Percentiles rank a stretch among this genome's conserved stretches.
phyloP scores from a whole-genome alignment of 2,888 invertebrate species.

The Rhynchonema sp. region DNA sequence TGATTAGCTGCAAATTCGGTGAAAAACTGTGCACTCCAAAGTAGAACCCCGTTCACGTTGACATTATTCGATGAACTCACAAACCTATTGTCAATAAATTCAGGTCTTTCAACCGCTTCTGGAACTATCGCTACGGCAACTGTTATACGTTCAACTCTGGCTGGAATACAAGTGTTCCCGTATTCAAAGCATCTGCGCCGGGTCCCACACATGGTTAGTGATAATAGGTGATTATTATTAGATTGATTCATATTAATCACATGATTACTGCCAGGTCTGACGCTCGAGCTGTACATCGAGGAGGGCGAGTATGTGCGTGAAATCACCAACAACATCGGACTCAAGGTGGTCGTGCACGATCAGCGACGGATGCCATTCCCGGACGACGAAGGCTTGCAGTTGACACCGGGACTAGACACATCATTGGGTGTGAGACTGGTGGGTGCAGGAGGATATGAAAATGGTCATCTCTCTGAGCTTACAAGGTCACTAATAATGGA shows the following conservation, averaged over 20 bases:
- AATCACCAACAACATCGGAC: not conserved
- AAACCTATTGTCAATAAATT: not conserved
- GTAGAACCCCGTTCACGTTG: not conserved
- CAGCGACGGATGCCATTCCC: not conserved
- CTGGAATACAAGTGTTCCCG: not conserved
- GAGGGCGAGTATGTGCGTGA: not conserved
- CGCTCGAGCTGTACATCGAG: not conserved
- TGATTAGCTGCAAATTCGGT: not conserved
- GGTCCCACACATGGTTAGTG: not conserved
- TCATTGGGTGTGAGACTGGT: not conserved
- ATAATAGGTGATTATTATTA: not conserved
- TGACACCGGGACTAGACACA: not conserved
- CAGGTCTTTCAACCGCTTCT: not conserved
- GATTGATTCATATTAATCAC: not conserved
- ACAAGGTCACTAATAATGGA: too few species aligned
- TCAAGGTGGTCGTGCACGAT: not conserved
- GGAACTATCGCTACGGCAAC: not conserved
- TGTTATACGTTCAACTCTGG: constrained; percentile 1
- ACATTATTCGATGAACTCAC: too few species aligned
- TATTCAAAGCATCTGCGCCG: not conserved
- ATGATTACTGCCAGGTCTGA: not conserved
- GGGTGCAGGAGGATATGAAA: not conserved
- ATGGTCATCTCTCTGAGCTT: too few species aligned
- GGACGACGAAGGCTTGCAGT: not conserved
- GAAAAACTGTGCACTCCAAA: not conserved